phyloP scores from a whole-genome alignment of 92 coral and sea anemone species.

The Epizoanthus rinbou region DNA sequence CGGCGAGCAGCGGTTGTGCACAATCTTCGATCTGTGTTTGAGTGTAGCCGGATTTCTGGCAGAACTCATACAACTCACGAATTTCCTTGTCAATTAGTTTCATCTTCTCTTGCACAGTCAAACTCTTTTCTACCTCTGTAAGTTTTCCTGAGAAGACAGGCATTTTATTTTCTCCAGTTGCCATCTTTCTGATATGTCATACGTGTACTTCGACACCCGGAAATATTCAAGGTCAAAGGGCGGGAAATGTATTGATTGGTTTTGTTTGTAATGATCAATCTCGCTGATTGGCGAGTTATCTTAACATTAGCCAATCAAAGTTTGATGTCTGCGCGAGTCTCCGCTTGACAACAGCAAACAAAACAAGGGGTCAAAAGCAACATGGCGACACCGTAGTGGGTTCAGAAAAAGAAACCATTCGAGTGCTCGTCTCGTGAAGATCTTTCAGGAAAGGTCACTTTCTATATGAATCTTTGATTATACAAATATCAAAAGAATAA shows the following conservation, averaged over 20 bases:
- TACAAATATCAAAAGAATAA: neutral
- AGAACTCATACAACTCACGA: slow-evolving; percentile 84
- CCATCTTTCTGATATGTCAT: slow-evolving; percentile 28
- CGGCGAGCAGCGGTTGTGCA: slow-evolving; percentile 82
- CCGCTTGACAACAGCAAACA: slow-evolving; percentile 48
- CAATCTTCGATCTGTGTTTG: slow-evolving; percentile 86
- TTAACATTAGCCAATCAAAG: slow-evolving; percentile 41
- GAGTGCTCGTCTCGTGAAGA: neutral
- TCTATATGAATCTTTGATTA: neutral
- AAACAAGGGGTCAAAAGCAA: slow-evolving; percentile 30
- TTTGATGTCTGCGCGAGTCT: neutral
- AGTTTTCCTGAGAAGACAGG: slow-evolving; percentile 59
- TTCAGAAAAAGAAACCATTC: neutral
- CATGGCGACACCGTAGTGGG: slow-evolving; percentile 16
- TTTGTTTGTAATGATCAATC: neutral
- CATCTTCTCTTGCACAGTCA: slow-evolving; percentile 83
- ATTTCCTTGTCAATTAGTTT: slow-evolving; percentile 88
- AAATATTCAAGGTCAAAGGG: neutral
- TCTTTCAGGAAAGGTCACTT: neutral
- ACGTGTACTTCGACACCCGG: slow-evolving; percentile 43
- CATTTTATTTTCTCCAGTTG: slow-evolving; percentile 16
- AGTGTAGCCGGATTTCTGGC: slow-evolving; percentile 85
- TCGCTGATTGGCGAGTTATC: slow-evolving; percentile 50
- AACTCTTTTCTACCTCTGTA: slow-evolving; percentile 74
- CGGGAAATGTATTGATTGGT: no score